Base-by-base conservation (phyloP, 92 coral and sea anemone species). In the Paragorgia papillata region DNA sequence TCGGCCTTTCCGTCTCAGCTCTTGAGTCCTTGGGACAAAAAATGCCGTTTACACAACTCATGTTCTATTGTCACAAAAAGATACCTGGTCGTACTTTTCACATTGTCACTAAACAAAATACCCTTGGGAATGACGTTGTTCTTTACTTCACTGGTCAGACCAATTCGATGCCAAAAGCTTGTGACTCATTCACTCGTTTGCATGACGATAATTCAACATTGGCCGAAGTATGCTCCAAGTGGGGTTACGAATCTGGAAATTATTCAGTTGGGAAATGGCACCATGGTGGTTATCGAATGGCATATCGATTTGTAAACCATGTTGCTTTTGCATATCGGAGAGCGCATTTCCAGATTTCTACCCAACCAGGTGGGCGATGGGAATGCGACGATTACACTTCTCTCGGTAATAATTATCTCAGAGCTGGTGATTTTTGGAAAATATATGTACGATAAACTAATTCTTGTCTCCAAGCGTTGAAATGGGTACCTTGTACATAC, bases 51-150 rank as follows among this genome's bases (percentile, higher is more conserved):
- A 62, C 82, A 24, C 97, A 92, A 66, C 60, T 92, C 19, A 79
- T 90, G 17, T 92, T 82, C 79, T 81, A 77, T 66, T 92, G 97
- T 57, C 80, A 51, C 40, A 85, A 90, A 57, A 69, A 81, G 33
- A 55, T 90, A 30, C 86, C 87, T 31, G 92, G 92, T 0, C 82
- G 91, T 28, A 90, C 89, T 9, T 80, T 92, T 40, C 90, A 92
- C 66, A 75, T 90, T 18, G 91, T 85, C 74, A 92, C 96, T 8
- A 84, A 51, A 14, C 54, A 21, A 17, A 71, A 85, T 46, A 33
- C 70, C 9, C 2, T 39, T 1, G 97, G 97, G 1, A 18, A 46
- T 21, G 55, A 64, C 22, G 96, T 79, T 10, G 83, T 90, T 19
- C 48, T 62, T 2, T 92, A 90, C 24, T 84, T 90, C 26, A 88